phyloP scores from a whole-genome alignment of 2,113 vertebrate species.

The Pitta sordida region DNA sequence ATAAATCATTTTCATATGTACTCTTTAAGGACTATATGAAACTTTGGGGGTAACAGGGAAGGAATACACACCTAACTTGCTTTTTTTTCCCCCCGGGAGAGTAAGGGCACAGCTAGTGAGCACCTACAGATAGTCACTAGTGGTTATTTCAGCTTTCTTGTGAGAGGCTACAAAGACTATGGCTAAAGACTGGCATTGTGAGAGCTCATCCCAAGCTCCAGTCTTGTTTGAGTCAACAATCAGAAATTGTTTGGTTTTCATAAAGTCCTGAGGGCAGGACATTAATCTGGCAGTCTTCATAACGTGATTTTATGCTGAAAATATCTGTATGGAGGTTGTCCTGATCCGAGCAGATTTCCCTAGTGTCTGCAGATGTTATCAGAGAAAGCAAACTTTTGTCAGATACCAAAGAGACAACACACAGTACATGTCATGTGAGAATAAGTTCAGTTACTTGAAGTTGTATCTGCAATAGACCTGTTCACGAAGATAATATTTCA shows the following conservation, averaged over 20 bases:
- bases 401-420: too few relatives aligned
- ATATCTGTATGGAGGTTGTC: rapidly evolving
- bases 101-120: neutral
- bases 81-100: neutral
- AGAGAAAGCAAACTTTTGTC: neutral
- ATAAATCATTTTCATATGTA: neutral
- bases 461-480: neutral
- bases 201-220: neutral
- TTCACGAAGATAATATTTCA: neutral
- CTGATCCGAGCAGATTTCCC: neutral
- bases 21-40: neutral
- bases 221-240: neutral
- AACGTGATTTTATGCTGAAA: neutral
- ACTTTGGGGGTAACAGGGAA: neutral
- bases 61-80: neutral
- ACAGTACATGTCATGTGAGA: neutral
- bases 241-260: neutral
- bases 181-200: neutral
- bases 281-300: neutral
- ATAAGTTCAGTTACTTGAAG: neutral
- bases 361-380: neutral
- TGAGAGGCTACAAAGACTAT: neutral
- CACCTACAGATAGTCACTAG: neutral
- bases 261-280: too few relatives aligned
- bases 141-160: neutral